Evolutionary conservation across 2,797 vertebrate species (phyloP), one percentile per base, ranked within the genome.

Genomic region (Pogoniulus pusillus): DNA sequence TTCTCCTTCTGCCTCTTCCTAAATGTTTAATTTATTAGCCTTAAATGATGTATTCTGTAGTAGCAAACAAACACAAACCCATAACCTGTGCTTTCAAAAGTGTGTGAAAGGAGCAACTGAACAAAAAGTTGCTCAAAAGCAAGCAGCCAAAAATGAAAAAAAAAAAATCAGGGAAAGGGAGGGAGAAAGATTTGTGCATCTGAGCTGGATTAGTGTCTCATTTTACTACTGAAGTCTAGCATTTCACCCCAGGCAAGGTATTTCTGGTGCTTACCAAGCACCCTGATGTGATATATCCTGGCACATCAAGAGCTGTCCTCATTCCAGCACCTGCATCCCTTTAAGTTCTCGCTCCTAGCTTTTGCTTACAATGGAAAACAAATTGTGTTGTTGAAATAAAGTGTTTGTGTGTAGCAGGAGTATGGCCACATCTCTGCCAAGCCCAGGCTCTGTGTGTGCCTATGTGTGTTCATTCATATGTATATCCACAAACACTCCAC

Each of bases 21-120:
- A 49, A 87, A 94, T 95, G 88, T 91, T 95, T 95, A 94, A 96
- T 93, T 91, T 87, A 95, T 95, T 65, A 85, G 82, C 71, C 82
- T 90, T 91, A 96, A 95, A 92, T 72, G 89, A 74, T 88, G 87
- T 85, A 82, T 93, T 94, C 92, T 90, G 93, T 94, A 82, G 69
- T 76, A 55, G 82, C 89, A 87, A 93, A 94, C 91, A 85, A 94
- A 95, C 58, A 82, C 74, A 92, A 79, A 58, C 32, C 32, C 47
- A 7, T 81, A 91, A 39, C 94, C 89, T 62, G 85, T 75, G 62
- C 41, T 84, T 90, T 94, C 91, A 93, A 93, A 89, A 90, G 41
- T 1, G 1, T 77, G 82, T 74, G 81, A 86, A 82, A 85, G 66
- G 72, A 89, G 69, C 22, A 16, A 45, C 1, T 2, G 37, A 89